Base-by-base conservation (phyloP, 2,888 invertebrate species). In the Drosophila suboccidentalis region DNA sequence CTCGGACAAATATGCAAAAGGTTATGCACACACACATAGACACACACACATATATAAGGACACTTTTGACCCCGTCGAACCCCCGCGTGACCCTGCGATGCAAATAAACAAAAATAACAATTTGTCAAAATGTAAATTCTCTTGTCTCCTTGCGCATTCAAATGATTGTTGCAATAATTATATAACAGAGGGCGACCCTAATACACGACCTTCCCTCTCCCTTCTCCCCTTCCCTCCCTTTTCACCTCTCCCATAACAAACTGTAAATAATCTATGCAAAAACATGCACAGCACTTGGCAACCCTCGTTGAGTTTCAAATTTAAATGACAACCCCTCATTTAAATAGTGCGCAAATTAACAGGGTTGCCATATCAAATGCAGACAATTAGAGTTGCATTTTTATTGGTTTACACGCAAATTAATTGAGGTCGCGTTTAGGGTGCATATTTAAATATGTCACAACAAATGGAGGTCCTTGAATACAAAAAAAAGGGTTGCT, bases 61-160 rank as follows among this genome's bases (percentile, higher is more conserved):
- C 44, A 78, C 59, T 66, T 59, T 78, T 77, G 77, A 77, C 82
- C 77, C 54, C 43, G 36, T 53, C 44, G 59, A 50, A 71, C 63
- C 71, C 71, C 65, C 64, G 71, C 76, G 46, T 61, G 71, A 75
- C 76, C 82, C 78, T 63, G 26, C 54, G 51, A 63, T 65, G 58
- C 75, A 82, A 68, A 62, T 58, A 58, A 67, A 76, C 55, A 63
- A 73, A 66, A 82, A 75, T 65, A 78, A 75, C 82, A 86, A 86
- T 86, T 86, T 86, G 86, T 86, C 86, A 86, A 69, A 85, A 86
- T 86, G 90, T 90, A 86, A 86, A 90, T 86, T 90, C 57, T 46
- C 34, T 41, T 39, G 29, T 77, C 67, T 58, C 51, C 29, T 29
- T 49, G 59, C 78, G 81, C 82, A 80, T 89, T 83, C 84, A 80